Base-by-base conservation (phyloP, 2,113 vertebrate genomes). In the Labrus mixtus region DNA sequence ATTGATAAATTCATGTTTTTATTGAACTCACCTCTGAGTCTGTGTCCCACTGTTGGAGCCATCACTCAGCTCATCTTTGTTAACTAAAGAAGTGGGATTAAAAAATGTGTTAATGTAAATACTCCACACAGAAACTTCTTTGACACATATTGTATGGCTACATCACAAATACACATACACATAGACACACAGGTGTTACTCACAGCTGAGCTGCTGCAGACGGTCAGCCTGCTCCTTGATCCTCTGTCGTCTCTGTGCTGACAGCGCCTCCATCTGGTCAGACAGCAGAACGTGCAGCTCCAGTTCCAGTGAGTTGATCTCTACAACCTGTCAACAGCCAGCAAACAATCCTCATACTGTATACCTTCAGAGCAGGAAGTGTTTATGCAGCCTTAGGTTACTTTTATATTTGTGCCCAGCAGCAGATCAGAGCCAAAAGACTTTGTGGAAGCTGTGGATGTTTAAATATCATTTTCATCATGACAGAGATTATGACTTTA, bases 241-340 rank as follows among this genome's bases (percentile, higher is more conserved):
- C 20, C 94, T 94, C 29, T 95, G 93, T 84, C 93, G 95, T 89
- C 97, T 96, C 78, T 90, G 91, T 66, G 92, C 90, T 10, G 92
- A 56, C 76, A 96, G 67, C 3, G 11, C 86, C 85, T 89, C 67
- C 1, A 93, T 94, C 79, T 81, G 95, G 54, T 96, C 94, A 56
- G 94, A 95, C 82, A 96, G 90, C 36, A 97, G 87, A 23, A 73
- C 25, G 48, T 95, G 95, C 72, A 95, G 81, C 62, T 97, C 94
- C 89, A 95, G 62, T 39, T 99, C 97, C 51, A 96, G 65, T 0
- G 95, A 92, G 82, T 96, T 95, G 53, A 99, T 95, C 73, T 50
- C 86, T 67, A 91, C 61, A 81, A 97, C 87, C 97, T 99, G 41
- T 33, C 22, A 54, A 23, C 23, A 87, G 23, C 39, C 23, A 76